Base-by-base conservation (phyloP, 2,113 vertebrate species). In the Sakesphorus luctuosus region DNA sequence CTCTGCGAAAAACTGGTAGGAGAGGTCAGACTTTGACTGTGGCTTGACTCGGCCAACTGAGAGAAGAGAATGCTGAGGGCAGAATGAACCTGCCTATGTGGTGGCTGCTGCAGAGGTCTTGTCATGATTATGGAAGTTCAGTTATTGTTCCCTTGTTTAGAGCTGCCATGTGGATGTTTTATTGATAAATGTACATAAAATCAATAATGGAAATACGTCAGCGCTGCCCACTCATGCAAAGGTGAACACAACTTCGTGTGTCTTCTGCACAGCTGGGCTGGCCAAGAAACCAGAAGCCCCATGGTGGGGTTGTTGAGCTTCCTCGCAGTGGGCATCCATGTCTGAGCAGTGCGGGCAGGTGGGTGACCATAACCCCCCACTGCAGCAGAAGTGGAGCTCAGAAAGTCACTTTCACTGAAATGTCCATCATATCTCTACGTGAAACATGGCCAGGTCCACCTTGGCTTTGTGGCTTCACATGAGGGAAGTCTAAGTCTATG, bases 281-380 rank as follows among this genome's bases (percentile, higher is more conserved):
- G 19, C 62, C 69, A 40, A 89, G 81, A 82, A 68, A 47, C 56
- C 65, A 66, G 35, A 47, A 65, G 38, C 8, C 11, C 17, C 1
- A 1, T 0, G 0, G 5, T 82, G 71, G 49, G 49, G 75, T 74
- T 82, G 44, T 44, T 61, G 71, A 59, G 20, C 38, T 78, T 84
- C 74, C 78, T 81, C 1, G 0, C 9, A 35, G 77, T 1, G 12
- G 7, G 5, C 0, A 0, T 35, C 40, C 62, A 50, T 0, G 1
- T 25, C 18, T 11, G 1, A 58, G 72, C 78, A 76, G 44, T 71
- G n/a, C 1, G 2, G 67, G n/a, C 1, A 8, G 31, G 46, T 62
- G 50, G 4, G 24, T 61, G 53, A n/a, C 14, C 1, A 3, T 7
- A 59, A 46, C 43, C 59, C 24, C 15, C 17, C 61, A 62, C 38